Base-by-base conservation (phyloP, 2,797 vertebrate species). In the Etheostoma perlongum region DNA sequence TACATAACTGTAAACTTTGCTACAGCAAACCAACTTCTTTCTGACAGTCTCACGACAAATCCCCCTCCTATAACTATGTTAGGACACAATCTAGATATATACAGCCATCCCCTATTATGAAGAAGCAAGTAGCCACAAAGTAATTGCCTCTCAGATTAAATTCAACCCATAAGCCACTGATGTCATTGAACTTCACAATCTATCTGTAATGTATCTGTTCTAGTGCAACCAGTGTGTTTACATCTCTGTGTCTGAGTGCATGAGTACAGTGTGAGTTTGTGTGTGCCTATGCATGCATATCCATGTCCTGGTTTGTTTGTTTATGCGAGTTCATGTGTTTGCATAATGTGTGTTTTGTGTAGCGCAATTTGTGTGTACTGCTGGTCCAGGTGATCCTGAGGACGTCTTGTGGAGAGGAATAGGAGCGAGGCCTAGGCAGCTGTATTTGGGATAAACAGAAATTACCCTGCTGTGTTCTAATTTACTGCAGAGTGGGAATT, bases 391-490 rank as follows among this genome's bases (percentile, higher is more conserved):
- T 92, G 92, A 93, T 91, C 74, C 73, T 67, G 57, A 72, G 85
- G 79, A 88, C 16, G 8, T 61, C 67, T 78, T 91, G 82, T 66
- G 82, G 86, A 76, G 84, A 77, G 78, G 57, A 79, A 84, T 76
- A 77, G 74, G 60, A 84, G 81, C 84, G 85, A 89, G 91, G 92
- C 90, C 88, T 85, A 87, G 79, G 90, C 93, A 95, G 93, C 94
- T 95, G 94, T 92, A 93, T 94, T 93, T 94, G 93, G 92, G 94
- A 94, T 94, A 95, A 95, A 95, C 93, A 95, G 90, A 92, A 90
- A 94, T 95, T 94, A 94, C 83, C 91, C 93, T 79, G 90, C 92
- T 93, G 94, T 90, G 93, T 93, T 94, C 90, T 94, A 92, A 94
- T 95, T 95, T 93, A 94, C 92, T 93, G 91, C 92, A 90, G 92